Conservation (phyloP, 2,888 invertebrate genomes). For the Pollenia griseotomentosa region DNA sequence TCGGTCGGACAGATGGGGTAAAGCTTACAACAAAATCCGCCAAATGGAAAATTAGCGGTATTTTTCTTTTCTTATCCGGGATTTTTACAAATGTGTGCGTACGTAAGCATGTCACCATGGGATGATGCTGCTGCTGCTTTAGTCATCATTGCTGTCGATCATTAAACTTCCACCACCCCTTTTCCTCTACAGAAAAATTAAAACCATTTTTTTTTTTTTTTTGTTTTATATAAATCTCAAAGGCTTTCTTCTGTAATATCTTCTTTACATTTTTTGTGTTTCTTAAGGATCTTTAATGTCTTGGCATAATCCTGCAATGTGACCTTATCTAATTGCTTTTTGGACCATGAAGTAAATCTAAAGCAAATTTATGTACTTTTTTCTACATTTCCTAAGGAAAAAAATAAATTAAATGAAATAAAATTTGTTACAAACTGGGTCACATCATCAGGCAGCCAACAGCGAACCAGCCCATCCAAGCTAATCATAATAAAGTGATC, state of each 20-base stretch:
- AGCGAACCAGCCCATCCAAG: slow-evolving; percentile 53
- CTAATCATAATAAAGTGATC: slow-evolving; percentile 73
- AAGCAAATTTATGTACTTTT: slow-evolving; percentile 69
- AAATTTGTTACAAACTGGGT: slow-evolving; percentile 61
- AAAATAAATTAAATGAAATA: slow-evolving; percentile 25
- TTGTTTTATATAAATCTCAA: slow-evolving; percentile 46
- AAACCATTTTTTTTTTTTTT: slow-evolving; percentile 34
- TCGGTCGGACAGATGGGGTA: background rate
- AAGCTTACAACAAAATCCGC: slow-evolving; percentile 69
- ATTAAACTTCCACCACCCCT: slow-evolving; percentile 70
- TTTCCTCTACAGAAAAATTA: slow-evolving; percentile 45
- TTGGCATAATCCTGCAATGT: slow-evolving; percentile 46
- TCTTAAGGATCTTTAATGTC: slow-evolving; percentile 11
- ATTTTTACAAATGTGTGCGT: slow-evolving; percentile 50
- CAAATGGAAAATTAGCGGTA: slow-evolving; percentile 74
- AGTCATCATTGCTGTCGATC: slow-evolving; percentile 48
- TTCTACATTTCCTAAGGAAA: slow-evolving; percentile 14
- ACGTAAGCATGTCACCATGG: slow-evolving; percentile 5
- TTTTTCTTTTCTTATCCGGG: slow-evolving; percentile 61
- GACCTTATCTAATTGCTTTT: slow-evolving; percentile 70
- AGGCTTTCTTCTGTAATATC: slow-evolving; percentile 50
- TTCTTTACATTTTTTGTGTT: slow-evolving; percentile 3
- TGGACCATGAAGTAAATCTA: slow-evolving; percentile 69
- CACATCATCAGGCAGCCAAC: slow-evolving; percentile 6
- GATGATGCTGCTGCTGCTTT: slow-evolving; percentile 30